Base-by-base conservation (phyloP, 2,888 invertebrate species). In the Acanthopleura granulata region DNA sequence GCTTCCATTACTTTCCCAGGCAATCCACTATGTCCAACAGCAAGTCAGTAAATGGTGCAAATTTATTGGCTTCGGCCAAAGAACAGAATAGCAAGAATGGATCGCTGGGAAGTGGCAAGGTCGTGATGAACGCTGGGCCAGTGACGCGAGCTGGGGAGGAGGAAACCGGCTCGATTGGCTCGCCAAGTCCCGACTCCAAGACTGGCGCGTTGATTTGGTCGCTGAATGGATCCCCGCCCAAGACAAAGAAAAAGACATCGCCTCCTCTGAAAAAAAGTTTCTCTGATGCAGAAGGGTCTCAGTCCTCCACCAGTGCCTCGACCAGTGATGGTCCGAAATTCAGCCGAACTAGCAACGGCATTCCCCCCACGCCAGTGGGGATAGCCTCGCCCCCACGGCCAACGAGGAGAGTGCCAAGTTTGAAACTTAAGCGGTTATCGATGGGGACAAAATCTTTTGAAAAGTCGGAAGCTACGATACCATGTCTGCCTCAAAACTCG, bases 351-450 rank as follows among this genome's bases (percentile, higher is more conserved):
- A 71, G 71, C 25, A 71, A 71, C 49, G 71, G 71, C 15, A 49
- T 49, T 22, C 49, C 49, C 18, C 49, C 50, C 1, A 71, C 40
- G 50, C 40, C 71, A 16, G 49, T 27, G 49, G 66, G 50, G 18
- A 49, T 71, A 14, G 15, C 40, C 22, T 40, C 71, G 73, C 62
- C 77, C 72, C 84, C 84, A 16, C 77, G 85, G 73, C 77, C 83
- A 49, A 82, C 85, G 57, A 81, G 84, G 71, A 84, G 87, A 50
- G 84, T 86, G 75, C 86, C 86, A 74, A 87, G 87, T 82, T 83
- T 87, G 77, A 87, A 87, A 80, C 83, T 87, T 30, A 87, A 87
- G 77, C 85, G 87, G 49, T 76, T 82, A 66, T 80, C 80, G 75
- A 78, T 81, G 27, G 78, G 73, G n/a, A 57, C 78, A 14, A 73